phyloP scores from a whole-genome alignment of 2,113 vertebrate species.

The Bos taurus region DNA sequence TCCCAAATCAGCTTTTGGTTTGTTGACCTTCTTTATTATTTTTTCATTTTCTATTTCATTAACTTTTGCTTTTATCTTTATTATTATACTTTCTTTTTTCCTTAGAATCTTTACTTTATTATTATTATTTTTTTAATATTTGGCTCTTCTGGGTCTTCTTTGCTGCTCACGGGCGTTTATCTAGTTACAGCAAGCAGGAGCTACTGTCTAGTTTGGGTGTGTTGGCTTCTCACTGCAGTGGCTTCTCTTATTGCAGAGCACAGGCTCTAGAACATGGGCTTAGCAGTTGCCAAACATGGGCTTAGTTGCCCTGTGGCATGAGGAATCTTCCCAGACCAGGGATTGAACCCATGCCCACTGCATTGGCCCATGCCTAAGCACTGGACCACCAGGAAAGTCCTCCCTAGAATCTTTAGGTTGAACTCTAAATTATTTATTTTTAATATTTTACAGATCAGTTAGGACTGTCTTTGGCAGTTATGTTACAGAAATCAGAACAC shows the following conservation, averaged over 20 bases:
- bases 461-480: background rate
- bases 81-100: background rate
- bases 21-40: background rate
- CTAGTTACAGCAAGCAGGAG: background rate
- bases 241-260: background rate
- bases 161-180: background rate
- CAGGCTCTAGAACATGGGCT: background rate
- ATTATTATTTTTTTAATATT: background rate
- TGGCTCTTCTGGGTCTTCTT: background rate
- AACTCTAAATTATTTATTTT: slow-evolving; percentile 13
- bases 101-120: background rate
- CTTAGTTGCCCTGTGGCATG: background rate
- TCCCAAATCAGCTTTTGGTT: background rate
- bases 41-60: background rate
- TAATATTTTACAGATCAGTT: background rate
- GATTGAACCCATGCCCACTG: background rate
- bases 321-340: background rate
- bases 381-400: background rate
- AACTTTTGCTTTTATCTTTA: slow-evolving; percentile 29
- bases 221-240: background rate
- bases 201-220: background rate
- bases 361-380: background rate
- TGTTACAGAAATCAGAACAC: background rate
- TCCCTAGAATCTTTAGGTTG: background rate
- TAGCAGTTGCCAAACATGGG: background rate